Evolutionary conservation across 2,113 vertebrate genomes (phyloP).

Genomic region (Menura novaehollandiae): DNA sequence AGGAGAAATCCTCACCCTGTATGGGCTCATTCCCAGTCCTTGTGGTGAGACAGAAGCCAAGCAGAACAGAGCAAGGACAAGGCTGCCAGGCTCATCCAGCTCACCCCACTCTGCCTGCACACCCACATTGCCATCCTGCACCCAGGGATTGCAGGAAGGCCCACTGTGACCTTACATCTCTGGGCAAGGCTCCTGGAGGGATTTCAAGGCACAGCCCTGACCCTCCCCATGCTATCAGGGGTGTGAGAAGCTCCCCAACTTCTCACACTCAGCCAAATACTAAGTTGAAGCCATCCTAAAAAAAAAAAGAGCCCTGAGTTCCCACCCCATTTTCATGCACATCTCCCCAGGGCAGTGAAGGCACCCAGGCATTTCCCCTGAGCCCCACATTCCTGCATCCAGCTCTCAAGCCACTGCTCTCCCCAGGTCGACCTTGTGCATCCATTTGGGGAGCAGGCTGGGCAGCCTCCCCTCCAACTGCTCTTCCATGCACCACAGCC

Average conservation of each 20-base stretch:
- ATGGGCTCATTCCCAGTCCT: neutral
- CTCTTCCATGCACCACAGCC: neutral
- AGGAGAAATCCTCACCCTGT: neutral
- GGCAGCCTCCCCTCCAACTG: accelerated
- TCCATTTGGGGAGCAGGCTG: accelerated
- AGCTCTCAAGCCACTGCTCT: neutral
- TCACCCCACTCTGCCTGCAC: neutral
- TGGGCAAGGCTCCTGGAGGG: neutral
- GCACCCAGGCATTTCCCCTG: no score
- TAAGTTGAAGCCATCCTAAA: neutral
- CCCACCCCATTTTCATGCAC: neutral
- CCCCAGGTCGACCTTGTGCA: accelerated
- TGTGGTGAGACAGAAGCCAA: neutral
- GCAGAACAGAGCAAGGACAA: neutral
- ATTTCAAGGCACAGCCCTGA: neutral
- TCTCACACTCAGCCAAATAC: neutral
- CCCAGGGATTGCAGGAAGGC: neutral
- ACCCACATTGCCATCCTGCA: accelerated
- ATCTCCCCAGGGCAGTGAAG: accelerated
- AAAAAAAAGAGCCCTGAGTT: neutral
- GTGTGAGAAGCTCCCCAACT: neutral
- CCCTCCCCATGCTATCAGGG: accelerated
- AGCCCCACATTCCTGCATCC: neutral
- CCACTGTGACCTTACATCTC: no score
- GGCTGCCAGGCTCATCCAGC: neutral